Conservation (phyloP, 2,888 invertebrate genomes). For the Mycalesis mineus region DNA sequence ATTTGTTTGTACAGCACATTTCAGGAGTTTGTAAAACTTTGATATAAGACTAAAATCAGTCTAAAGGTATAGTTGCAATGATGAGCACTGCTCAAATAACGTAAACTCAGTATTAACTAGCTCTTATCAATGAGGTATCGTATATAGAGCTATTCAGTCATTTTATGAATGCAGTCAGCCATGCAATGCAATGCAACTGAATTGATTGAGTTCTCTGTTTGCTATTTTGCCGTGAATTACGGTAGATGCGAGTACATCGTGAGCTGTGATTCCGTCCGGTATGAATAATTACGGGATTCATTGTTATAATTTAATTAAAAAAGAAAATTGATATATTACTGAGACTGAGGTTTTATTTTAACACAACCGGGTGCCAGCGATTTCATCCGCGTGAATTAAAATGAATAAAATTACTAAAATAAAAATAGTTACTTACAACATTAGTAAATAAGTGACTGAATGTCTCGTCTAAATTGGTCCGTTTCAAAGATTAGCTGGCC, state of each 20-base stretch:
- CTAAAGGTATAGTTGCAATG: background rate
- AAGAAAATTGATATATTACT: too few relatives aligned
- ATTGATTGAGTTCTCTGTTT: conserved; percentile 26
- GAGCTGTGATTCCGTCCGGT: conserved; percentile 11
- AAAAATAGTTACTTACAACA: too few relatives aligned
- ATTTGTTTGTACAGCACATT: too few relatives aligned
- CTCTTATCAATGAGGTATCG: conserved; percentile 18
- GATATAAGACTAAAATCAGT: too few relatives aligned
- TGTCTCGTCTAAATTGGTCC: too few relatives aligned
- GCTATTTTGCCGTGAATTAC: conserved; percentile 23
- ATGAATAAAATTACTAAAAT: too few relatives aligned
- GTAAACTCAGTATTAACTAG: background rate
- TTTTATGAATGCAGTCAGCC: conserved; percentile 31
- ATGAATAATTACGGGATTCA: background rate
- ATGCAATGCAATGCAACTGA: conserved; percentile 24
- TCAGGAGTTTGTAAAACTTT: too few relatives aligned
- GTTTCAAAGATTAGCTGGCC: too few relatives aligned
- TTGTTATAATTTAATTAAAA: background rate
- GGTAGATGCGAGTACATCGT: conserved; percentile 4
- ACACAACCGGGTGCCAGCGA: too few relatives aligned
- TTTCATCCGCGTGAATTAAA: too few relatives aligned
- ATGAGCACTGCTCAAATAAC: background rate
- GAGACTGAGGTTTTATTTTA: too few relatives aligned
- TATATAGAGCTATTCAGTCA: conserved; percentile 24
- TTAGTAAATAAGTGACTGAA: too few relatives aligned